Conservation (phyloP, 2,113 vertebrate species). For the Nothobranchius kuhntae region DNA sequence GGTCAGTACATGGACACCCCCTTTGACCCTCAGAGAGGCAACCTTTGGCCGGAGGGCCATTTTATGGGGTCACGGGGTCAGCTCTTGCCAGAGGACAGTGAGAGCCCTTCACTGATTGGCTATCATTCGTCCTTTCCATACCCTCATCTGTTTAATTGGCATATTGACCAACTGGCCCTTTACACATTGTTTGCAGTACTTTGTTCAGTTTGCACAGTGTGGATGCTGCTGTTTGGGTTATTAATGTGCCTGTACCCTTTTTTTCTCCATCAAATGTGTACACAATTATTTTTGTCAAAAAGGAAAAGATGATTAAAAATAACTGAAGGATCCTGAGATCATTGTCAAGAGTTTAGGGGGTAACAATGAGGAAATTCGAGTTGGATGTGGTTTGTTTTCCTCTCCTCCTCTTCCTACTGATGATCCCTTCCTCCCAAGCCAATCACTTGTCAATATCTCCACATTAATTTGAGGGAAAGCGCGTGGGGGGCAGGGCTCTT, state of each 20-base stretch:
- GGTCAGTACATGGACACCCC: conserved; percentile 54
- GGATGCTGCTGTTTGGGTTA: background rate
- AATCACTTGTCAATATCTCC: conserved; percentile 83
- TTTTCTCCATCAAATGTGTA: background rate
- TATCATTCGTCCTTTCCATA: conserved; percentile 73
- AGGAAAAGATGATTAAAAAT: too few relatives aligned
- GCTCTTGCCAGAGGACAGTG: conserved; percentile 66
- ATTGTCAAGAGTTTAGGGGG: background rate
- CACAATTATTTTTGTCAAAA: too few relatives aligned
- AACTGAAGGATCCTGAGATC: background rate
- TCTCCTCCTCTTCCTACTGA: conserved; percentile 55
- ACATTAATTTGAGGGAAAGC: conserved; percentile 77
- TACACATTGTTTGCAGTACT: conserved; percentile 62
- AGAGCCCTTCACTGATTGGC: conserved; percentile 81
- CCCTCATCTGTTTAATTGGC: conserved; percentile 77
- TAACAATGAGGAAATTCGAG: conserved; percentile 6
- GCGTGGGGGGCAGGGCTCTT: conserved; percentile 45
- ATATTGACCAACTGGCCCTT: conserved; percentile 71
- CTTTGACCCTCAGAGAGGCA: conserved; percentile 65
- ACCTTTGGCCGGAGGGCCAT: conserved; percentile 70
- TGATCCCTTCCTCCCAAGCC: conserved; percentile 73
- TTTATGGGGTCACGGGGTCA: conserved; percentile 69
- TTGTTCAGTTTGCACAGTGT: conserved; percentile 38
- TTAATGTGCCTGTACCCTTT: conserved; percentile 8
- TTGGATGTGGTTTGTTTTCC: conserved; percentile 32